A percentile compares a stretch with the other conserved stretches of the same genome.
These are phyloP conservation scores for Catharus fuscescens DNA, from an alignment of 2,113 vertebrate genomes.

Conservation along the genomic window DNA sequence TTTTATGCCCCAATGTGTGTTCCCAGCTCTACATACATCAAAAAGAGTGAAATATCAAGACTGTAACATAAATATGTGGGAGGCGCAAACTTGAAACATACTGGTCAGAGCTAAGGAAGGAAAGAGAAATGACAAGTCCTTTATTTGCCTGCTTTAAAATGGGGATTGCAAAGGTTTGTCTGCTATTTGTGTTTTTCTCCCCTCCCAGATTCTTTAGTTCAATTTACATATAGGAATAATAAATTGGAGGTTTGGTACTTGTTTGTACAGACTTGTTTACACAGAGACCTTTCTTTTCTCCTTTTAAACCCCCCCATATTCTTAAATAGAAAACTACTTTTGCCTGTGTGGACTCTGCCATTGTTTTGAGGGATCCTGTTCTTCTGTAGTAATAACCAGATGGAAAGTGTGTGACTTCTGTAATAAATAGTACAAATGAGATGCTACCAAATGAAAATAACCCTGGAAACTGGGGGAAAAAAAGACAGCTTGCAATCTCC, in stretches of 20 bases:
- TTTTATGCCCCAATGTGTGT: not conserved
- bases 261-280: not conserved
- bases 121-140: not conserved
- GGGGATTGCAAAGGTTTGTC: not conserved
- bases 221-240: not conserved
- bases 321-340: not conserved
- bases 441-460: not conserved
- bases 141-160: not conserved
- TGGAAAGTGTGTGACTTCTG: not conserved
- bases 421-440: not conserved
- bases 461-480: not conserved
- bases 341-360: not conserved
- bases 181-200: not conserved
- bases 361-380: not conserved
- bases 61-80: not conserved
- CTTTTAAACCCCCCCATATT: accelerated
- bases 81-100: not conserved
- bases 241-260: not conserved
- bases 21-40: not conserved
- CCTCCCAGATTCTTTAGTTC: not conserved
- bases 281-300: not conserved
- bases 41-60: not conserved
- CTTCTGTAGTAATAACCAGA: not conserved
- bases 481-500: not conserved
- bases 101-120: not conserved